phyloP scores from a whole-genome alignment of 1,140 invertebrate genomes.

The Chironomus striatipennis region DNA sequence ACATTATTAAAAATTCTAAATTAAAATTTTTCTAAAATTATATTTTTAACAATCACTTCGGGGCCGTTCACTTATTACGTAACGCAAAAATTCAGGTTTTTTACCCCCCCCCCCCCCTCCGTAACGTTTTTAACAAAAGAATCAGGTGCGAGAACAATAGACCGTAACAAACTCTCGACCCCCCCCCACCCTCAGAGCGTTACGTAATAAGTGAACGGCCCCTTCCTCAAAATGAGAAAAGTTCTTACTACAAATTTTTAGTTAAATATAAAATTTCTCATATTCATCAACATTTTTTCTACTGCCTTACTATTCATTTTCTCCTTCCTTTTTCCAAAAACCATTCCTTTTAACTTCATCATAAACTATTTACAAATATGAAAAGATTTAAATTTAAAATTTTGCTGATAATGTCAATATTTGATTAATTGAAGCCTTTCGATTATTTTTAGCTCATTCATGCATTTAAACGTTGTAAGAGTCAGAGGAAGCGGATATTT shows the following conservation, averaged over 20 bases:
- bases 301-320: not conserved
- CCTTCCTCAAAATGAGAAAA: not conserved
- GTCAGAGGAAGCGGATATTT: not conserved
- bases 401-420: constrained; percentile 14
- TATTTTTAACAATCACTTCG: not conserved
- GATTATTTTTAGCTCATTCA: not conserved
- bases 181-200: no score
- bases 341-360: not conserved
- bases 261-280: not conserved
- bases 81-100: no score
- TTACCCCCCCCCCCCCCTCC: no score
- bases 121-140: no score
- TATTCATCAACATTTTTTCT: not conserved
- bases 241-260: not conserved
- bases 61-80: no score
- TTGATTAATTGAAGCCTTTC: constrained; percentile 9
- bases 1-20: no score
- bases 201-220: no score
- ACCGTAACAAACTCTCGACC: no score
- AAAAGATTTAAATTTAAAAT: not conserved
- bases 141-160: no score
- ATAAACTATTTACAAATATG: not conserved
- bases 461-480: no score
- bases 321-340: not conserved
- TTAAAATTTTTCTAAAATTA: not conserved